Conservation (phyloP, 2,888 invertebrate species). For the Periphyllus acericola region DNA sequence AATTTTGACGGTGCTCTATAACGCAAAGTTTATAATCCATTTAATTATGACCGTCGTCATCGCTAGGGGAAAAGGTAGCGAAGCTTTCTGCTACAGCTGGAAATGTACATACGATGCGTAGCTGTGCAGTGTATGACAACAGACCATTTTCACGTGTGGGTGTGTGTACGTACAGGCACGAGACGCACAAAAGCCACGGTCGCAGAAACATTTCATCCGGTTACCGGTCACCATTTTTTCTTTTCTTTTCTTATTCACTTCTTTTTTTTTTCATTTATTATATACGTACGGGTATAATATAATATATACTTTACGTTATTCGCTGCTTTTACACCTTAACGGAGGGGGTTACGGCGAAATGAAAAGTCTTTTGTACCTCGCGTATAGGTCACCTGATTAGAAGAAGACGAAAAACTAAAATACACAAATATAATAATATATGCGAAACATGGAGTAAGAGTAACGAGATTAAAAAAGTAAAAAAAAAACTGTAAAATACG, state of each 20-base stretch:
- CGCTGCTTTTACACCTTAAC: not conserved
- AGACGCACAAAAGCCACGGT: not conserved
- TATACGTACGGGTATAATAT: too few relatives aligned
- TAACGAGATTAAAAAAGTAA: too few relatives aligned
- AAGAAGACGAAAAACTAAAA: not conserved
- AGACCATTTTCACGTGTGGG: not conserved
- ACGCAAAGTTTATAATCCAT: constrained; percentile 32
- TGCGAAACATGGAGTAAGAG: too few relatives aligned
- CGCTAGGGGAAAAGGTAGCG: not conserved
- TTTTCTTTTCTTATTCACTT: too few relatives aligned
- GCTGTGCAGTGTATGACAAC: not conserved
- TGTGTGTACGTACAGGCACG: not conserved
- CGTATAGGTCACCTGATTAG: not conserved
- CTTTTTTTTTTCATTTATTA: too few relatives aligned
- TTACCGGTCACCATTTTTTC: not conserved
- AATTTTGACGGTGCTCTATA: constrained; percentile 6
- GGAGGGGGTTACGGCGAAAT: not conserved
- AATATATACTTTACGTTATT: not conserved
- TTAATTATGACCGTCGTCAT: constrained; percentile 6
- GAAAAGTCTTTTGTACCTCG: not conserved
- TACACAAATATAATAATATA: too few relatives aligned
- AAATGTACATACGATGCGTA: not conserved
- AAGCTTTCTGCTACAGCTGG: not conserved
- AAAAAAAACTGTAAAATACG: too few relatives aligned
- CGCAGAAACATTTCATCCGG: not conserved